Percentiles rank a stretch among this genome's conserved stretches.
Conservation (phyloP, 2,113 vertebrate species). For the Cepphus grylle region DNA sequence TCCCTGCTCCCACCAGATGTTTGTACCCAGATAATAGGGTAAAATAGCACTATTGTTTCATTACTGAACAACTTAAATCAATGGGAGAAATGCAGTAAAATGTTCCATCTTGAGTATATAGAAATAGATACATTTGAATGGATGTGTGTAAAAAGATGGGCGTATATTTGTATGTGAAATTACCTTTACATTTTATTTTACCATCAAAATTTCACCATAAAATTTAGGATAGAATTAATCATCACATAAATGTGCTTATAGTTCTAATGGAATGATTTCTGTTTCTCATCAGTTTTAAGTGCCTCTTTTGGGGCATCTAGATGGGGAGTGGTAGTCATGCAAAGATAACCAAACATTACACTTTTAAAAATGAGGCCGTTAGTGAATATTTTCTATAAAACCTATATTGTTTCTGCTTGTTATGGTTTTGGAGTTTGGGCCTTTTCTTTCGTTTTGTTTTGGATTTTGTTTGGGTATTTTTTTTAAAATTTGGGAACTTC, state of each 20-base stretch:
- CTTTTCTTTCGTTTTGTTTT: too few species aligned
- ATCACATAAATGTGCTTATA: neutral
- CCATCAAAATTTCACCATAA: neutral
- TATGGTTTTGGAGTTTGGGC: neutral
- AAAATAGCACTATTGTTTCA: neutral
- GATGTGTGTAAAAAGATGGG: neutral
- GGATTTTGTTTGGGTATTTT: neutral
- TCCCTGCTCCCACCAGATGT: neutral
- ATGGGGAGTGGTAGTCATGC: neutral
- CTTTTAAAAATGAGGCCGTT: neutral
- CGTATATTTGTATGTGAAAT: neutral
- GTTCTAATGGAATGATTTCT: neutral
- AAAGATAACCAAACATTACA: neutral
- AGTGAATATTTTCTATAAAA: neutral
- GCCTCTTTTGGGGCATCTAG: neutral
- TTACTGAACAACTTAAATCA: neutral
- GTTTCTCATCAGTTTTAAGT: neutral
- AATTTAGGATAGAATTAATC: neutral
- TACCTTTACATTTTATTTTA: neutral
- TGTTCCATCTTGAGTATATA: neutral
- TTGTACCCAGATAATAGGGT: neutral
- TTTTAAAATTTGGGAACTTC: neutral
- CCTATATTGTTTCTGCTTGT: neutral
- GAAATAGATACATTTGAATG: neutral
- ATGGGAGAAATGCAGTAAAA: neutral